Evolutionary conservation across 2,113 vertebrate species (phyloP).

Genomic region (Astur gentilis): DNA sequence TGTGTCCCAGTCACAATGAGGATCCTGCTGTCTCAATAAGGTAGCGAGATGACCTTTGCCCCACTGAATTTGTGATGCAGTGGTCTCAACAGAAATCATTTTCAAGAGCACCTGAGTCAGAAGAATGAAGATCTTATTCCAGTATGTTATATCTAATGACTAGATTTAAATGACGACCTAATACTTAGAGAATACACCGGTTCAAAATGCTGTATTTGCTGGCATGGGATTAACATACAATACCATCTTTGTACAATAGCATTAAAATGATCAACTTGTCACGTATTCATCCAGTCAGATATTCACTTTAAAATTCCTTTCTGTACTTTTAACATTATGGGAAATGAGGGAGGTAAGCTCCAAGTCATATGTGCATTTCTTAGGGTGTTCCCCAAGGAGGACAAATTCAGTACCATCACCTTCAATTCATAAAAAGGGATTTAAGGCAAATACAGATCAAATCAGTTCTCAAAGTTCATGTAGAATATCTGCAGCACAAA

Average conservation of each 20-base stretch:
- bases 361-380: not conserved
- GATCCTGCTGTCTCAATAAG: not conserved
- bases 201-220: not conserved
- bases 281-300: not conserved
- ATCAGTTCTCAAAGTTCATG: not conserved
- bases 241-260: not conserved
- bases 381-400: not conserved
- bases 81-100: not conserved
- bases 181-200: not conserved
- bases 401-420: not conserved
- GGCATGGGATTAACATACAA: not conserved
- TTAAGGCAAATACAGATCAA: slow-evolving; percentile 8
- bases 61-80: not conserved
- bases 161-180: not conserved
- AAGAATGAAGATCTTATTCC: not conserved
- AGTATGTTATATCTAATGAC: not conserved
- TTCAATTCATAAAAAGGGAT: not conserved
- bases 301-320: not conserved
- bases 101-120: not conserved
- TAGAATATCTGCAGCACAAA: not conserved
- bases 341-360: not conserved
- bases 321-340: not conserved
- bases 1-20: not conserved
- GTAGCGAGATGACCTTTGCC: not conserved
- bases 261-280: not conserved